These are phyloP conservation scores for Zoanthus gigantus DNA, from an alignment of 92 coral and sea anemone species.

Conservation along the genomic window DNA sequence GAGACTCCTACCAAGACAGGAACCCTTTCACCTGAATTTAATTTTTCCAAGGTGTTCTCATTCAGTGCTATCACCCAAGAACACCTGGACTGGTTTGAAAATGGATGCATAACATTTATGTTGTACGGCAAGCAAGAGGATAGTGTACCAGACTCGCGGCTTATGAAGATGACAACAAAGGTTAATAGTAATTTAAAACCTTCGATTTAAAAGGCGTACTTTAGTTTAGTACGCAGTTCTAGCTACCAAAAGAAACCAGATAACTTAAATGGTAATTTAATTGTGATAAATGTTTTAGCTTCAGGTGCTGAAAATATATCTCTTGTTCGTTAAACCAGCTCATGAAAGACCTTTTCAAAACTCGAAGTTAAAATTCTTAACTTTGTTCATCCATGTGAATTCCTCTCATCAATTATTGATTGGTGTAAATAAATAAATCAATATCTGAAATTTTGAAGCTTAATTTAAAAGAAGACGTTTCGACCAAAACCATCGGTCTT, in stretches of 20 bases:
- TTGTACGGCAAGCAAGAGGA: constrained; percentile 93
- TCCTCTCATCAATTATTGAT: neutral
- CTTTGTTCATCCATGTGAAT: too few species aligned
- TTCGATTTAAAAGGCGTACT: neutral
- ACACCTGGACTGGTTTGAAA: constrained; percentile 93
- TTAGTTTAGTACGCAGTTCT: too few species aligned
- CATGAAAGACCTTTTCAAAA: too few species aligned
- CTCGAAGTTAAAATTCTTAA: too few species aligned
- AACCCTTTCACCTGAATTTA: constrained; percentile 92
- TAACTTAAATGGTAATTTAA: neutral
- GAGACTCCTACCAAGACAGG: constrained; percentile 70
- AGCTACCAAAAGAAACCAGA: too few species aligned
- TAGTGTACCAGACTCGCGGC: constrained; percentile 80
- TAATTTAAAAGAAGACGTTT: too few species aligned
- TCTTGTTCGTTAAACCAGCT: too few species aligned
- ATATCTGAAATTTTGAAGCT: too few species aligned
- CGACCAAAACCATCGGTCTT: too few species aligned
- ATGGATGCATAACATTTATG: constrained; percentile 91
- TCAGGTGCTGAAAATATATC: too few species aligned
- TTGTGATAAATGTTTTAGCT: neutral
- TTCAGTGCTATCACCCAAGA: constrained; percentile 77
- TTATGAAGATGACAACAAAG: constrained; percentile 96
- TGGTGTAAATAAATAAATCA: neutral
- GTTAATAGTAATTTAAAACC: constrained; percentile 40
- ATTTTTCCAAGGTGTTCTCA: constrained; percentile 79